These are phyloP conservation scores for Helicoverpa armigera DNA, from an alignment of 1,140 invertebrate genomes.

Conservation along the genomic window DNA sequence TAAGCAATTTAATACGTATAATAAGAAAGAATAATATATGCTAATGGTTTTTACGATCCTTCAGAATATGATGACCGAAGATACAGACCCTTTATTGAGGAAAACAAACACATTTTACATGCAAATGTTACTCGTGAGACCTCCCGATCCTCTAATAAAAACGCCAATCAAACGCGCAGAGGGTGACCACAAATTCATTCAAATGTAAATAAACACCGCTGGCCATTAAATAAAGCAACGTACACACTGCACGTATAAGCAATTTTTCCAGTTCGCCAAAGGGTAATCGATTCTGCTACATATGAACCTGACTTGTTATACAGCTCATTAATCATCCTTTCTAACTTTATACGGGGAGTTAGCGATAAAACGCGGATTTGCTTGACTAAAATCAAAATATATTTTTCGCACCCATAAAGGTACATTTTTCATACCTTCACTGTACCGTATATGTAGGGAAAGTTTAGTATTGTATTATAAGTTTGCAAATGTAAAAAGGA, in stretches of 20 bases:
- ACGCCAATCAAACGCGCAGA: neutral
- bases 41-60: no score
- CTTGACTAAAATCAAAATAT: conserved; percentile 26
- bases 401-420: conserved; percentile 7
- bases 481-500: neutral
- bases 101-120: no score
- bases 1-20: no score
- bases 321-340: conserved; percentile 45
- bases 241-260: conserved; percentile 38
- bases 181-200: neutral
- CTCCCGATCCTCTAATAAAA: neutral
- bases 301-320: conserved; percentile 51
- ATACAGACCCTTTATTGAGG: no score
- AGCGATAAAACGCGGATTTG: conserved; percentile 34
- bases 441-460: neutral
- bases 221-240: conserved; percentile 8
- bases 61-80: no score
- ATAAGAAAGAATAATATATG: no score
- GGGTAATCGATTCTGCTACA: conserved; percentile 49
- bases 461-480: conserved; percentile 24
- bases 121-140: no score
- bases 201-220: neutral
- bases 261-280: conserved; percentile 47
- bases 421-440: neutral
- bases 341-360: conserved; percentile 35